A percentile compares a stretch with the other conserved stretches of the same genome.
Conservation (phyloP, 2,113 vertebrate species). For the Lichenostomus cassidix region DNA sequence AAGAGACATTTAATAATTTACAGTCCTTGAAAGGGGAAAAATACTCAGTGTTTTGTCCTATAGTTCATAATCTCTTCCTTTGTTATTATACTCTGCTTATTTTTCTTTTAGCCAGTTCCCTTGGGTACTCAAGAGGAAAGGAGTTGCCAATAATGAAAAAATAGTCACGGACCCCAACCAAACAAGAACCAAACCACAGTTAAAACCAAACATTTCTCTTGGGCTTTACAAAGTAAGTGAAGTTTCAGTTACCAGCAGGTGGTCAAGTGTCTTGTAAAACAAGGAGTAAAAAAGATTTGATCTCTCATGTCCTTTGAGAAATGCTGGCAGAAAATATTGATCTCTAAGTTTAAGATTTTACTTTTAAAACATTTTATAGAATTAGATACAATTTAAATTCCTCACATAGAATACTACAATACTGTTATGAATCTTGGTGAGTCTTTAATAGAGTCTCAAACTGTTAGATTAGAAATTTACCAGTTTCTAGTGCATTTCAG, state of each 20-base stretch:
- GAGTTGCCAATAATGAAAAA: background rate
- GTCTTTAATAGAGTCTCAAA: background rate
- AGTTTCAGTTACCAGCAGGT: background rate
- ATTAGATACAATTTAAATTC: background rate
- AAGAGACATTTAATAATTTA: background rate
- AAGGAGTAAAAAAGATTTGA: background rate
- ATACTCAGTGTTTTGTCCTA: background rate
- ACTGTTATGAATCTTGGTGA: background rate
- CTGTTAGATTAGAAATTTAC: background rate
- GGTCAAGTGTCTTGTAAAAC: background rate
- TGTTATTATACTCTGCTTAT: background rate
- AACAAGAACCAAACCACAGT: background rate
- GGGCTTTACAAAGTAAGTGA: background rate
- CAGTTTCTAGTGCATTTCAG: background rate
- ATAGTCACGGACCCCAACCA: rapidly evolving
- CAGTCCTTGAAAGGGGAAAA: background rate
- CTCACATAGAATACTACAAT: background rate
- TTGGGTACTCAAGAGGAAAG: background rate
- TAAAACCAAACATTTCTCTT: background rate
- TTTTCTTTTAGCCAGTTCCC: background rate
- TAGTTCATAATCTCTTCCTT: background rate
- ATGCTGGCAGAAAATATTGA: background rate
- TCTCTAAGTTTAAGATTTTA: background rate
- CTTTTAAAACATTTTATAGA: background rate
- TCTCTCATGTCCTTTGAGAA: background rate